Base-by-base conservation (phyloP, 1,140 invertebrate species). In the Drosophila teissieri region DNA sequence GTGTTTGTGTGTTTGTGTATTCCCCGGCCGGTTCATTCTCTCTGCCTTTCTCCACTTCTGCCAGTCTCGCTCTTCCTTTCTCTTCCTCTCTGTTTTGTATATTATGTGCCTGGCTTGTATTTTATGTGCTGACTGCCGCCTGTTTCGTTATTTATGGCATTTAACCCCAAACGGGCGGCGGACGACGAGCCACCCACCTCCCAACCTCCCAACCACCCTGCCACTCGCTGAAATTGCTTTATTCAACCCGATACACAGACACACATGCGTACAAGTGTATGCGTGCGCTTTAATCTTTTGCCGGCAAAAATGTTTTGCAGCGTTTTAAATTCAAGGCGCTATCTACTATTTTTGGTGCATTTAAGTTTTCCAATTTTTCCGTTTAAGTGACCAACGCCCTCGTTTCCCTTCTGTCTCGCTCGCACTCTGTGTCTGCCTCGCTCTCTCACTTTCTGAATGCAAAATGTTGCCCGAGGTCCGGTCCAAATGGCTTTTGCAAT, bases 121-220 rank as follows among this genome's bases (percentile, higher is more conserved):
- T 86, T 80, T 83, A 88, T 88, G 73, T 88, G 57, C 72, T 84
- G 80, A 46, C 44, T 83, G 72, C 74, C 62, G 78, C 60, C 74
- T 82, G 80, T 86, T 89, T 60, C 78, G 84, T 89, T 88, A 89
- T 88, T 88, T 88, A 83, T 89, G 84, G 83, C 68, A 89, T 88
- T 89, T 86, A 86, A 83, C 57, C 83, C 75, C 75, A 79, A 64
- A 69, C 65, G 49, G 49, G 36, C 49, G 42, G 39, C 65, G 49
- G 49, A 36, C 54, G 34, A 44, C 48, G 63, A 39, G 57, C 45
- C 75, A 44, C 54, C 42, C 53, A 44, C 45, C 24, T 40, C 49
- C 72, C 40, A 15, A 44, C 45, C 24, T 40, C 49, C 72, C 40
- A 15, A 37, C 70, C 75, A 40, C 49, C 49, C 62, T 49, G 57